Evolutionary conservation across 2,888 invertebrate genomes (phyloP).

Genomic region (Chorisops tibialis): DNA sequence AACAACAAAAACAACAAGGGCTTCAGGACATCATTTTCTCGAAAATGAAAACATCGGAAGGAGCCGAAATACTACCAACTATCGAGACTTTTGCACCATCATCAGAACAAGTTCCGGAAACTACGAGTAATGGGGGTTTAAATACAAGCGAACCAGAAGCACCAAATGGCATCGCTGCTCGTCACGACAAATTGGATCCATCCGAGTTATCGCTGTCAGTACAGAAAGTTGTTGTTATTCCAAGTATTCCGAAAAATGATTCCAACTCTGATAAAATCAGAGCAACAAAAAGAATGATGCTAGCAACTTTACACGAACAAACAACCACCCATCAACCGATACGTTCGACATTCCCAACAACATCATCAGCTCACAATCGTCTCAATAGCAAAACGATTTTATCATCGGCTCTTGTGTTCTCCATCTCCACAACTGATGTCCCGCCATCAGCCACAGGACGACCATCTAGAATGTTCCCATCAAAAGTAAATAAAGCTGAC

Average conservation of each 20-base stretch:
- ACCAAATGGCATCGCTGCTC: conserved; percentile 3
- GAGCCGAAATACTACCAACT: neutral
- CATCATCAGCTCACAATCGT: neutral
- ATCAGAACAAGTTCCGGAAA: neutral
- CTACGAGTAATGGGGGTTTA: neutral
- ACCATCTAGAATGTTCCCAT: conserved; percentile 36
- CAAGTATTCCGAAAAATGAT: conserved; percentile 27
- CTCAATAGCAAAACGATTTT: neutral
- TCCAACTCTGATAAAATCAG: conserved; percentile 4
- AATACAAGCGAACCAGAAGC: neutral
- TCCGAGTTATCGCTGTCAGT: neutral
- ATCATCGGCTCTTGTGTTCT: neutral
- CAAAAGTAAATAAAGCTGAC: conserved; percentile 32
- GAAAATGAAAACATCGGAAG: neutral
- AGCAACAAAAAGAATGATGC: conserved; percentile 22
- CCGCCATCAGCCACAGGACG: conserved; percentile 31
- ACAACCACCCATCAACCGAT: too few species aligned
- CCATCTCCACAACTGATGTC: neutral
- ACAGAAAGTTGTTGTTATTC: conserved; percentile 36
- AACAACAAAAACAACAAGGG: neutral
- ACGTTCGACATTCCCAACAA: too few species aligned
- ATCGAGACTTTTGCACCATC: neutral
- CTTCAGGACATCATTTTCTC: neutral
- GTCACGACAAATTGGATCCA: neutral
- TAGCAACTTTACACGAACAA: neutral